Percentiles rank a stretch among this genome's conserved stretches.
Conservation (phyloP, 2,113 vertebrate species). For the Alethe diademata region DNA sequence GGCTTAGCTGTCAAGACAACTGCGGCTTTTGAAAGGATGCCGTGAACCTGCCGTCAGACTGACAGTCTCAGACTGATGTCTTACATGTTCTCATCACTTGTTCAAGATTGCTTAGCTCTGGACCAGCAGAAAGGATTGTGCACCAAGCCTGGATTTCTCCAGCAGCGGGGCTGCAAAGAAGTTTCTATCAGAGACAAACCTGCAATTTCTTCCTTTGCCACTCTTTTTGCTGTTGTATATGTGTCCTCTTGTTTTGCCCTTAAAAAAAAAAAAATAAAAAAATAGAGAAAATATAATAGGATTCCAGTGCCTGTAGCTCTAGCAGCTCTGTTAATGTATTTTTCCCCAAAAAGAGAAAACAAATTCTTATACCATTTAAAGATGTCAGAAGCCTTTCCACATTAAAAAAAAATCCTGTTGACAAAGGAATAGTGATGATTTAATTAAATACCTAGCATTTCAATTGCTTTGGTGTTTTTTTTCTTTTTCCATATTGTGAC, state of each 20-base stretch:
- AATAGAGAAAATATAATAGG: neutral
- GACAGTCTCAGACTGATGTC: neutral
- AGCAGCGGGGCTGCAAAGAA: neutral
- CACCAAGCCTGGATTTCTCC: neutral
- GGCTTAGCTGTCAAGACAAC: constrained; percentile 32
- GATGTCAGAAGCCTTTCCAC: neutral
- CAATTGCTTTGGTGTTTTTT: neutral
- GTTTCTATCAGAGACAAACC: neutral
- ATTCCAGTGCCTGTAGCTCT: neutral
- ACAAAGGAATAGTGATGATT: neutral
- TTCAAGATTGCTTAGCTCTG: neutral
- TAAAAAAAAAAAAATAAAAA: neutral
- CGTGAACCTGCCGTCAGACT: neutral
- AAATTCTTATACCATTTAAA: neutral
- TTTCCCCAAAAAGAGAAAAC: neutral
- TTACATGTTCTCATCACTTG: neutral
- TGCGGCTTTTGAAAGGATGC: neutral
- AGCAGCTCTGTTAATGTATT: neutral
- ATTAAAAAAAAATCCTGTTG: neutral
- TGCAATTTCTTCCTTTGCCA: constrained; percentile 42
- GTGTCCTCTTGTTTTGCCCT: neutral
- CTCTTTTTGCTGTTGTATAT: neutral
- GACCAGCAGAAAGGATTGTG: neutral
- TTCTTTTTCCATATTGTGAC: neutral
- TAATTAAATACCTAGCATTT: neutral